These are phyloP conservation scores for Mastomys coucha DNA, from an alignment of 2,113 vertebrate genomes.

Conservation along the genomic window DNA sequence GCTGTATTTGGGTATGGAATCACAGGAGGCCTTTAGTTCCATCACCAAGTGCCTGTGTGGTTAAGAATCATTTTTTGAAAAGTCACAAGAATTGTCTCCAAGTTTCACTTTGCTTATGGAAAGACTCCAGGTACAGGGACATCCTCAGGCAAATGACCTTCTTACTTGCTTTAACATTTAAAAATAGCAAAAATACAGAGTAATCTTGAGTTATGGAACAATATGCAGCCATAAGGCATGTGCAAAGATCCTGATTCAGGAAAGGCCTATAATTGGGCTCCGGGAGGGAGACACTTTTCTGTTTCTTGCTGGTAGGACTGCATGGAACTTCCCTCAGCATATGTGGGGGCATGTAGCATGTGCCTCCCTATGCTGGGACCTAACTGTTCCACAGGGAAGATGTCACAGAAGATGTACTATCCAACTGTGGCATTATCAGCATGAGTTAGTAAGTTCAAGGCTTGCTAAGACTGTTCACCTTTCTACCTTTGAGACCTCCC, in stretches of 20 bases:
- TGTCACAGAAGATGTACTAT: neutral
- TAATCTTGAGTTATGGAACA: neutral
- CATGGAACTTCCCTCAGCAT: neutral
- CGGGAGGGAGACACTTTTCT: neutral
- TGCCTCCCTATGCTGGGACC: accelerated
- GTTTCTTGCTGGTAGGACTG: neutral
- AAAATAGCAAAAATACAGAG: neutral
- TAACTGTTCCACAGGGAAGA: neutral
- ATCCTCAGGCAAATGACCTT: neutral
- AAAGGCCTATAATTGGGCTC: neutral
- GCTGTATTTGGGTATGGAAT: neutral
- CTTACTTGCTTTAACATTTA: neutral
- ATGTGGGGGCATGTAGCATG: neutral
- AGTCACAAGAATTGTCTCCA: neutral
- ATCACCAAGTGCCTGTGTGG: neutral
- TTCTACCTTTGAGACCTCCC: neutral
- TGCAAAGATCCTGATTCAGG: neutral
- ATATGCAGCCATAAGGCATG: neutral
- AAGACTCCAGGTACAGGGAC: neutral
- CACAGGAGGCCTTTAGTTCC: neutral
- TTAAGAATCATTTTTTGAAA: neutral
- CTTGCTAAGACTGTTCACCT: neutral
- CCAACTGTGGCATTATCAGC: neutral
- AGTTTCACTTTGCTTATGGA: conserved; percentile 3
- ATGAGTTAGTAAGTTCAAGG: neutral